A percentile compares a stretch with the other conserved stretches of the same genome.
Evolutionary conservation across 1,140 invertebrate genomes (phyloP).

Genomic region (Neodiprion fabricii): DNA sequence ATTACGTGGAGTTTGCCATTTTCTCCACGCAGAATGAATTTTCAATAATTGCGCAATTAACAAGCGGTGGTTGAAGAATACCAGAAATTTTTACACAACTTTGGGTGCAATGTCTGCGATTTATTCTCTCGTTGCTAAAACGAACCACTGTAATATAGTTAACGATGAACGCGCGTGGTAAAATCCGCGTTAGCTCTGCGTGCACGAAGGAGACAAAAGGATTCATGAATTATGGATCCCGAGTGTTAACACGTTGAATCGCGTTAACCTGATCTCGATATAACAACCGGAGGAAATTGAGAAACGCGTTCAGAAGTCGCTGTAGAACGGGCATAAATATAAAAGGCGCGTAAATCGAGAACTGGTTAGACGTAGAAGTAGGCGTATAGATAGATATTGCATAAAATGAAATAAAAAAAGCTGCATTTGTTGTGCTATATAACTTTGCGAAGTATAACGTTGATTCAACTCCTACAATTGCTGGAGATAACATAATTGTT

Average conservation of each 20-base stretch:
- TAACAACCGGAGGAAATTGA: not conserved
- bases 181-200: not conserved
- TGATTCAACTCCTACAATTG: too few relatives aligned
- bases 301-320: not conserved
- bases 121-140: not conserved
- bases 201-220: not conserved
- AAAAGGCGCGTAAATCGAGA: too few relatives aligned
- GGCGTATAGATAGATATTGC: too few relatives aligned
- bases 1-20: too few relatives aligned
- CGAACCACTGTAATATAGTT: not conserved
- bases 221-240: conserved; percentile 2
- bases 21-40: too few relatives aligned
- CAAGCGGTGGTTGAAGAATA: not conserved
- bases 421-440: too few relatives aligned
- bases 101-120: too few relatives aligned
- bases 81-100: not conserved
- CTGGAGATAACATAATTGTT: too few relatives aligned
- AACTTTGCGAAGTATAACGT: too few relatives aligned
- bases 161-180: not conserved
- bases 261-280: not conserved
- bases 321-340: too few relatives aligned
- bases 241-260: not conserved
- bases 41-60: not conserved
- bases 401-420: too few relatives aligned
- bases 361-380: too few relatives aligned